Evolutionary conservation across 2,888 invertebrate genomes (phyloP), one percentile per base, ranked within the genome.

Genomic region (Poecilobothrus nobilitatus): DNA sequence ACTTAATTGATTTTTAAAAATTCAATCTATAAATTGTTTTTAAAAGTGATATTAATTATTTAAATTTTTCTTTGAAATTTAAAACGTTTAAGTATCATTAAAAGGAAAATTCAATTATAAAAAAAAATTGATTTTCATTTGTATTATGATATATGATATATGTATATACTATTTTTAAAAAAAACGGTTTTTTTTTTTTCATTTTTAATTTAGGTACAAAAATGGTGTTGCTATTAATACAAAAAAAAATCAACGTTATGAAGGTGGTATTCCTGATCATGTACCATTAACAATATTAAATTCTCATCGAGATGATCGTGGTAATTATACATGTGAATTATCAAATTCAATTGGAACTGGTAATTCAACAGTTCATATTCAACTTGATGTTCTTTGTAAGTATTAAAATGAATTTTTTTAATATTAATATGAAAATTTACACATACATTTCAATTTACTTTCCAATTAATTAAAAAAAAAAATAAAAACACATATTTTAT

Each of bases 331-430:
- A 34, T 96, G 95, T 77, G 84, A 88, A 71, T 86, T 95, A 66
- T 86, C 87, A 73, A 97, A 97, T 79, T 86, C 86, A 37, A 90
- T 94, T 37, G 94, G 93, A 7, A 85, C 87, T 66, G 88, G 89
- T 12, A 86, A 86, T 72, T 91, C 93, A 12, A 87, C 88, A n/a
- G 88, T 89, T 62, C 85, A 84, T 74, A 88, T 92, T 69, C 86
- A 87, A 75, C 88, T 95, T 68, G 90, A 92, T 78, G 91, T 95
- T 10, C 85, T 90, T 71, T 94, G 95, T 95, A 84, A 89, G 92
- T 88, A 15, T n/a, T 63, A 10, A n/a, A n/a, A n/a, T n/a, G 63
- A 7, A 63, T 37, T 63, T 61, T 20, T 10, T 65, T 65, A 18
- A 7, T 27, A 10, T 21, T 65, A 1, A 33, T 53, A 20, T 53